Conservation (phyloP, 1,140 invertebrate genomes). For the Battus philenor region DNA sequence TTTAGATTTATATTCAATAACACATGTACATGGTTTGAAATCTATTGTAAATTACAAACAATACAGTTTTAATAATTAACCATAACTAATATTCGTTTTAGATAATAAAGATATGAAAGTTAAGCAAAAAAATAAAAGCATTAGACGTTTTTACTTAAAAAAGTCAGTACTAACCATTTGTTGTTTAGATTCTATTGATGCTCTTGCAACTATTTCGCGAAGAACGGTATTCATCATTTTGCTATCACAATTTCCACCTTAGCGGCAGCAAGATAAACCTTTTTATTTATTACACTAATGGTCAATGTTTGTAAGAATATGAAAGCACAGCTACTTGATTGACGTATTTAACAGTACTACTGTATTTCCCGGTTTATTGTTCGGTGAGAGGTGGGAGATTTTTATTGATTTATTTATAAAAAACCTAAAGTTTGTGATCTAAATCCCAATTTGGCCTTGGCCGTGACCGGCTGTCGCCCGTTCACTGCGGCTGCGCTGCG, state of each 20-base stretch:
- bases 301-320: constrained; percentile 15
- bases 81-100: too few relatives aligned
- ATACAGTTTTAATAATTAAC: too few relatives aligned
- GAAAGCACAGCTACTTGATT: constrained; percentile 17
- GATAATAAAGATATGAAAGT: neutral
- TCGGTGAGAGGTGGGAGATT: constrained; percentile 38
- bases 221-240: constrained; percentile 61
- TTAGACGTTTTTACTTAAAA: constrained; percentile 4
- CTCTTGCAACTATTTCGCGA: constrained; percentile 58
- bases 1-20: too few relatives aligned
- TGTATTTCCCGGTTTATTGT: constrained; percentile 30
- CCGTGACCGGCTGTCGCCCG: constrained; percentile 61
- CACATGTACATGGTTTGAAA: too few relatives aligned
- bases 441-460: constrained; percentile 60
- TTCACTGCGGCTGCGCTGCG: constrained; percentile 56
- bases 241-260: constrained; percentile 39
- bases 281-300: constrained; percentile 15
- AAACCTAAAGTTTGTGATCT: constrained; percentile 28
- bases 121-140: neutral
- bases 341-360: constrained; percentile 24
- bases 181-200: constrained; percentile 54
- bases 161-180: constrained; percentile 43
- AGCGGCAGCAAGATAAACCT: constrained; percentile 18
- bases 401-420: constrained; percentile 34
- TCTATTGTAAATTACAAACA: too few relatives aligned